Percentiles rank a stretch among this genome's conserved stretches.
These are phyloP conservation scores for Ceramica pisi DNA, from an alignment of 2,888 invertebrate genomes.

Conservation along the genomic window DNA sequence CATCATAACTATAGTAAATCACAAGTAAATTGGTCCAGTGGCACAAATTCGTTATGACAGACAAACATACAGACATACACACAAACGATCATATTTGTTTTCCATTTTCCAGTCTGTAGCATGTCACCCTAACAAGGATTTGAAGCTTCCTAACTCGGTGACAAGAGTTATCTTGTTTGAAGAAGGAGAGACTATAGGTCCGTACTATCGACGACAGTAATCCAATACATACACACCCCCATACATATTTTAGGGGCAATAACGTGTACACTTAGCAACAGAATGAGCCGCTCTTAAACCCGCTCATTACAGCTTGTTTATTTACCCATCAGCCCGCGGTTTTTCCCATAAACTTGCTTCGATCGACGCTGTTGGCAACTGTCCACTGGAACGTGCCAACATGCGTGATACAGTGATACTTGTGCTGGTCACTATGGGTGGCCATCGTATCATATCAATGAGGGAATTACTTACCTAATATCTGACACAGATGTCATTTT, in stretches of 20 bases:
- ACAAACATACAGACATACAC: no score
- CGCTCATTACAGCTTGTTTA: not conserved
- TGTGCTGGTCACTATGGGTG: not conserved
- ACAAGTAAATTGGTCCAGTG: no score
- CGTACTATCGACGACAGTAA: not conserved
- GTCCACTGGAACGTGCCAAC: not conserved
- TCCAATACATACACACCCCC: not conserved
- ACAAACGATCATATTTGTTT: no score
- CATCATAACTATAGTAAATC: no score
- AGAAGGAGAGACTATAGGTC: not conserved
- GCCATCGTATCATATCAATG: not conserved
- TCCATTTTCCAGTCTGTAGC: no score
- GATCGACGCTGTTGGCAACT: not conserved
- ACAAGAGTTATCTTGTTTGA: not conserved
- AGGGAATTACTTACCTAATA: not conserved
- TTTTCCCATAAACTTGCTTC: not conserved
- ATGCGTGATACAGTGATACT: not conserved
- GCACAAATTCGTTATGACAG: no score
- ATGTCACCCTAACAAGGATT: no score
- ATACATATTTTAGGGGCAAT: slow-evolving; percentile 18
- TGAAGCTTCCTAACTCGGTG: not conserved
- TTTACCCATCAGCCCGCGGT: not conserved
- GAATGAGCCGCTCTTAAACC: not conserved
- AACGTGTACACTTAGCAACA: slow-evolving; percentile 1
- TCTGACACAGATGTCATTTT: no score